Conservation (phyloP, 2,797 vertebrate species). For the Sebastes baramenuke region DNA sequence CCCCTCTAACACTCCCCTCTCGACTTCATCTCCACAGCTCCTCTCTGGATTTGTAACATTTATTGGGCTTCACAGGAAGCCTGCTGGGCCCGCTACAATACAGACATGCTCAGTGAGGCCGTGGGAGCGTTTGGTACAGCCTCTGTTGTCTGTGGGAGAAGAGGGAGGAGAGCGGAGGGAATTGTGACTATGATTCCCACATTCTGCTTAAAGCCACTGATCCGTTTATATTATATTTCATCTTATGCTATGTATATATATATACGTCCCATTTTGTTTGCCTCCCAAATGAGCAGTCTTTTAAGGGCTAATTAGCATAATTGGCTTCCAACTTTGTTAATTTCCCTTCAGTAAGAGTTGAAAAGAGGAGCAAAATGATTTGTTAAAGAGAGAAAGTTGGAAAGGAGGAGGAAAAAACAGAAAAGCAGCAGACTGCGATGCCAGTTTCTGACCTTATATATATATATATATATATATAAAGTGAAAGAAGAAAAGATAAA, state of each 20-base stretch:
- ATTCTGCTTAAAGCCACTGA: slow-evolving; percentile 54
- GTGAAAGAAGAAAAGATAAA: slow-evolving; percentile 7
- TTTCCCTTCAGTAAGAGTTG: slow-evolving; percentile 29
- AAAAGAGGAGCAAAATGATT: background rate
- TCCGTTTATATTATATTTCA: slow-evolving; percentile 19
- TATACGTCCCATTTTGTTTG: slow-evolving; percentile 12
- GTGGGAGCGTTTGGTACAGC: slow-evolving; percentile 29
- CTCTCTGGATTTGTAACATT: slow-evolving; percentile 40
- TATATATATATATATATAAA: background rate
- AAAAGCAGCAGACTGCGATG: background rate
- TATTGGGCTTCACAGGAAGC: slow-evolving; percentile 52
- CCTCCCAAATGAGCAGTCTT: slow-evolving; percentile 26
- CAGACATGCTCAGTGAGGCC: slow-evolving; percentile 44
- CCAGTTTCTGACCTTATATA: background rate
- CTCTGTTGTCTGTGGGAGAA: slow-evolving; percentile 44
- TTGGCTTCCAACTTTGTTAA: slow-evolving; percentile 25
- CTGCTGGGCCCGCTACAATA: slow-evolving; percentile 35
- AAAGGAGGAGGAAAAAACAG: background rate
- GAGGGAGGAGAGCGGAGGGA: slow-evolving; percentile 28
- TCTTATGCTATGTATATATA: slow-evolving; percentile 12
- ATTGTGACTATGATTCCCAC: slow-evolving; percentile 52
- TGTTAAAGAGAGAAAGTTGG: background rate
- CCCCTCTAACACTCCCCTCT: background rate
- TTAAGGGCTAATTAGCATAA: slow-evolving; percentile 35
- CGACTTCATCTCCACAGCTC: slow-evolving; percentile 11